Percentiles rank a stretch among this genome's conserved stretches.
Conservation (phyloP, 2,113 vertebrate genomes). For the Rhabdornis inornatus region DNA sequence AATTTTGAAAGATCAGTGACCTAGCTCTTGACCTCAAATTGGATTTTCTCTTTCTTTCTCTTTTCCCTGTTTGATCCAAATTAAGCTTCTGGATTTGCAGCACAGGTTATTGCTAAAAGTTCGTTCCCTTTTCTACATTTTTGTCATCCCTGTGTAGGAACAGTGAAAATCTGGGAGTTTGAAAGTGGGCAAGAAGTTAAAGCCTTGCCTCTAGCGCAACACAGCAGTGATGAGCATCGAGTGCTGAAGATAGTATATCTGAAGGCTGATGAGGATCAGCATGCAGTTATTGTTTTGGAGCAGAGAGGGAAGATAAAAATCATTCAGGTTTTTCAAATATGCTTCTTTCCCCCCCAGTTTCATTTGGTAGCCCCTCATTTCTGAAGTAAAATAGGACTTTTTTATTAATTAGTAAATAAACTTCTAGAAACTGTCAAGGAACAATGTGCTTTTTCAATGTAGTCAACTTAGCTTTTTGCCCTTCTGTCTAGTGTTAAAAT, state of each 20-base stretch:
- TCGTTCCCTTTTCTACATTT: neutral
- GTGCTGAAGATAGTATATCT: slow-evolving; percentile 57
- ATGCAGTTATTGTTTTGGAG: slow-evolving; percentile 63
- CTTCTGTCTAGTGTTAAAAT: neutral
- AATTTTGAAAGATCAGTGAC: neutral
- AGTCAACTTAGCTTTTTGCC: neutral
- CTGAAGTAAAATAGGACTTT: neutral
- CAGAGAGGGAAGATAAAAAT: slow-evolving; percentile 66
- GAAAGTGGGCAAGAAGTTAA: slow-evolving; percentile 71
- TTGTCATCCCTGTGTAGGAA: slow-evolving; percentile 52
- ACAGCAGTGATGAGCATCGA: slow-evolving; percentile 35
- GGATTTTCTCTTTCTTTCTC: neutral
- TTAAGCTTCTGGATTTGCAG: neutral
- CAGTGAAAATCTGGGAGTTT: slow-evolving; percentile 72
- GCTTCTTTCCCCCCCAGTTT: neutral
- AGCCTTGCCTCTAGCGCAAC: slow-evolving; percentile 18
- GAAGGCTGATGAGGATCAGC: slow-evolving; percentile 38
- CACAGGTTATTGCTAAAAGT: neutral
- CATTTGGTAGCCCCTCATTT: neutral
- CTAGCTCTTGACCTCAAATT: neutral
- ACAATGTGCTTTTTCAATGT: neutral
- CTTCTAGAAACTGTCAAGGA: neutral
- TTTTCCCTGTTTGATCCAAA: neutral
- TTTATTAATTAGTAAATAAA: neutral
- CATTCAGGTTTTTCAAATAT: slow-evolving; percentile 63